Percentiles rank a stretch among this genome's conserved stretches.
phyloP scores from a whole-genome alignment of 1,140 invertebrate genomes.

The Portunus trituberculatus region DNA sequence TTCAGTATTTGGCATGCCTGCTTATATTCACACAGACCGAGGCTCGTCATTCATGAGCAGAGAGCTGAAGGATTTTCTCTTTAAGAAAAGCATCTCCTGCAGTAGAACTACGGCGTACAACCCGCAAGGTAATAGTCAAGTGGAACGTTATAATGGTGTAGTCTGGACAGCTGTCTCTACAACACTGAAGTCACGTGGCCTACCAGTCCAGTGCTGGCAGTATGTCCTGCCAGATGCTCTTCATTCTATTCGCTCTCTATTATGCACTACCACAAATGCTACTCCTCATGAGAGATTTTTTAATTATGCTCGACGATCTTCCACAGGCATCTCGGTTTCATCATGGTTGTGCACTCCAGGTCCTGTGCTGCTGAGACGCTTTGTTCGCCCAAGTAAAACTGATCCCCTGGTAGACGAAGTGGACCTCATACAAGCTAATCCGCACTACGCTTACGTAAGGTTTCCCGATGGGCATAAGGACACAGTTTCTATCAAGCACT shows the following conservation, averaged over 20 bases:
- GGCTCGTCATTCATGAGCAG: constrained; percentile 76
- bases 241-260: background rate
- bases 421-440: no score
- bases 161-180: background rate
- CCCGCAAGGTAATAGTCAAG: background rate
- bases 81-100: background rate
- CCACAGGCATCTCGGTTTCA: background rate
- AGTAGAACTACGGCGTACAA: constrained; percentile 29
- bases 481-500: no score
- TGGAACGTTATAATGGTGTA: background rate
- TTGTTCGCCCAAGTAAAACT: constrained; percentile 9
- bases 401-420: background rate
- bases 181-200: background rate
- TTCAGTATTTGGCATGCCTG: constrained; percentile 76
- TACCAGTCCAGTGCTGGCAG: background rate
- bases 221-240: background rate
- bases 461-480: no score
- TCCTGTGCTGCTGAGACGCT: background rate
- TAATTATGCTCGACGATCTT: background rate
- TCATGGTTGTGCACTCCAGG: background rate
- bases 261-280: background rate
- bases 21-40: constrained; percentile 77
- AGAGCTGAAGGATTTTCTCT: constrained; percentile 71
- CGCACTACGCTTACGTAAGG: no score
- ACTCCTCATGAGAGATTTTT: background rate